Base-by-base conservation (phyloP, 2,113 vertebrate species). In the Anolis sagrei region DNA sequence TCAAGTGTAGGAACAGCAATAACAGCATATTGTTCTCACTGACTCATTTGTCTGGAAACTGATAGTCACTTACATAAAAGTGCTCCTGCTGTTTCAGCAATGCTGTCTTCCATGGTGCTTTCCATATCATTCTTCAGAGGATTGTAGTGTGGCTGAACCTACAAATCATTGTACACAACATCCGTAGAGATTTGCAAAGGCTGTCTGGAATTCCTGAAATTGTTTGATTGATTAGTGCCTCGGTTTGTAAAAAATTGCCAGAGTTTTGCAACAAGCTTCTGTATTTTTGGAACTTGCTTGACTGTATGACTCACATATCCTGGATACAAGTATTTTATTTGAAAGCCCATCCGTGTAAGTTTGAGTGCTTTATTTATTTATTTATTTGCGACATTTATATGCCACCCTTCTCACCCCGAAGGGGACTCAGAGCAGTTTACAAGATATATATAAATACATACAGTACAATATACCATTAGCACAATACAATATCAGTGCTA, bases 261-360 rank as follows among this genome's bases (percentile, higher is more conserved):
- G 83, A 72, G 94, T 91, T 89, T 89, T 91, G 85, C 86, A 83
- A 85, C 86, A 90, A 90, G 87, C 93, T 95, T 95, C 94, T 92
- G 90, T 92, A 91, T 93, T 94, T 93, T 27, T 95, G 90, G 91
- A 94, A 92, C 83, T 82, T 89, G 79, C 88, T 88, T 89, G 19
- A n/a, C 44, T 89, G 84, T 82, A 23, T 69, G 87, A 91, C 73
- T 90, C 90, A 89, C 81, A 48, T 89, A 89, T 68, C 86, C 79
- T 34, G n/a, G 89, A 89, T 76, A 86, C 64, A 62, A 7, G 1
- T 11, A 66, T 81, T 83, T n/a, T 66, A 77, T 91, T 93, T 76
- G 76, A 44, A 44, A 44, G 39, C 39, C 5, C 39, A 44, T 44
- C 39, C 39, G 16, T 58, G 4, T 18, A 58, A 58, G 14, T 58